Percentiles rank a stretch among this genome's conserved stretches.
These are phyloP conservation scores for Centropus bengalensis DNA, from an alignment of 2,113 vertebrate genomes.

Conservation along the genomic window DNA sequence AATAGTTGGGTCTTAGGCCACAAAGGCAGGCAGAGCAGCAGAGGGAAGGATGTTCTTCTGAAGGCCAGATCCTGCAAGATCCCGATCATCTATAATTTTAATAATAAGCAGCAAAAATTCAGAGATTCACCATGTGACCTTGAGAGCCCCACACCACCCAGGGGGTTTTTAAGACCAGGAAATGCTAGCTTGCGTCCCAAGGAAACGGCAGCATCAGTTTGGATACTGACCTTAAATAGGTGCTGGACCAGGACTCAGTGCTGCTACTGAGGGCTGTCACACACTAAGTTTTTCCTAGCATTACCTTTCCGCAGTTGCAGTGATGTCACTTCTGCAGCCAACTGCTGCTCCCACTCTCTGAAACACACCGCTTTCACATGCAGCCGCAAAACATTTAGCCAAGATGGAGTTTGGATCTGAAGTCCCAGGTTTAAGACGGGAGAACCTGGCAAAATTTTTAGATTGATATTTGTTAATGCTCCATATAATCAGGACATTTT, in stretches of 20 bases:
- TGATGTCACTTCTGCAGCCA: neutral
- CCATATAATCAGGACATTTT: neutral
- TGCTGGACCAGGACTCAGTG: neutral
- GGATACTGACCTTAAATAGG: neutral
- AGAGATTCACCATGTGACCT: neutral
- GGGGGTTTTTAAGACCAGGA: neutral
- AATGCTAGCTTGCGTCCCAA: neutral
- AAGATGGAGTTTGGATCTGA: neutral
- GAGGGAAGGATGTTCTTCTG: neutral
- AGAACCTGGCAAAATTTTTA: neutral
- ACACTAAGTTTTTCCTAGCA: rapidly evolving
- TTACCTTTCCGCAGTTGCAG: neutral
- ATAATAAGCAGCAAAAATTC: neutral
- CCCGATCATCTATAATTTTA: neutral
- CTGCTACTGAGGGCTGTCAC: neutral
- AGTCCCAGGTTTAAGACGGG: neutral
- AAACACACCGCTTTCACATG: neutral
- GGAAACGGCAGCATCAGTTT: neutral
- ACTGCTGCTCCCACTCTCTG: neutral
- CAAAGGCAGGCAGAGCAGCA: neutral
- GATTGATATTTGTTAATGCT: neutral
- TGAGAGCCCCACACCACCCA: neutral
- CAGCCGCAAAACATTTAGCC: neutral
- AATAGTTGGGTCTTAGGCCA: neutral
- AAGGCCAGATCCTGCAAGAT: neutral